Evolutionary conservation across 2,113 vertebrate species (phyloP).

Genomic region (Probosciger aterrimus): DNA sequence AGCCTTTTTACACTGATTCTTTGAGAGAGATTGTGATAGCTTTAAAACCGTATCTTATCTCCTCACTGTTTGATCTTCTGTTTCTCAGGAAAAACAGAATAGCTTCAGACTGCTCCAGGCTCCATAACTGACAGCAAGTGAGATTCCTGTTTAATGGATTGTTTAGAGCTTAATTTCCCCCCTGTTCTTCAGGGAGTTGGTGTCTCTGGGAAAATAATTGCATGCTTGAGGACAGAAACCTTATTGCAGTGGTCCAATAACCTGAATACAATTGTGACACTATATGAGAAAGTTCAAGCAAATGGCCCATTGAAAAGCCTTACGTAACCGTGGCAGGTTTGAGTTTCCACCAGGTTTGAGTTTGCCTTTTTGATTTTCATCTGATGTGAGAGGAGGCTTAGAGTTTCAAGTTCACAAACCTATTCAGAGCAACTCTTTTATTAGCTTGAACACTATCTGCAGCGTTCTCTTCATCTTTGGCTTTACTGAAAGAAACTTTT

Average conservation of each 20-base stretch:
- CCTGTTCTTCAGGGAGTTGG: slow-evolving; percentile 32
- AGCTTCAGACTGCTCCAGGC: not conserved
- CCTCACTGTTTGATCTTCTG: slow-evolving; percentile 1
- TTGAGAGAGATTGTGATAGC: not conserved
- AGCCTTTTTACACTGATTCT: not conserved
- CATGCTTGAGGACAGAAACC: slow-evolving; percentile 36
- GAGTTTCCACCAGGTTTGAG: slow-evolving; percentile 74
- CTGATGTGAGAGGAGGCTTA: slow-evolving; percentile 73
- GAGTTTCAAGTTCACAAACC: slow-evolving; percentile 74
- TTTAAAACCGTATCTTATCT: not conserved
- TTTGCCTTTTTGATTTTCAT: slow-evolving; percentile 75
- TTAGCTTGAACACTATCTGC: slow-evolving; percentile 64
- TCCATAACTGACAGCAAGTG: not conserved
- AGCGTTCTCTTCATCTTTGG: slow-evolving; percentile 61
- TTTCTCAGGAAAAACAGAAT: slow-evolving; percentile 49
- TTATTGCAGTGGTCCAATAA: slow-evolving; percentile 53
- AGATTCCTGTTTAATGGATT: slow-evolving; percentile 16
- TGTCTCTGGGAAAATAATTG: slow-evolving; percentile 53
- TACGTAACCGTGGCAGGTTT: slow-evolving; percentile 73
- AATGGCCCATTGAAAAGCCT: slow-evolving; percentile 66
- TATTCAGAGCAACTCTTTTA: slow-evolving; percentile 71
- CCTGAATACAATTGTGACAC: slow-evolving; percentile 58
- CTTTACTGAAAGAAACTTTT: slow-evolving; percentile 76
- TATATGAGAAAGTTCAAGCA: slow-evolving; percentile 61
- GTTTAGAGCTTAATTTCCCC: slow-evolving; percentile 42